Evolutionary conservation across 2,888 invertebrate genomes (phyloP), one percentile per base, ranked within the genome.

Genomic region (Glyphotaelius pellucidus): DNA sequence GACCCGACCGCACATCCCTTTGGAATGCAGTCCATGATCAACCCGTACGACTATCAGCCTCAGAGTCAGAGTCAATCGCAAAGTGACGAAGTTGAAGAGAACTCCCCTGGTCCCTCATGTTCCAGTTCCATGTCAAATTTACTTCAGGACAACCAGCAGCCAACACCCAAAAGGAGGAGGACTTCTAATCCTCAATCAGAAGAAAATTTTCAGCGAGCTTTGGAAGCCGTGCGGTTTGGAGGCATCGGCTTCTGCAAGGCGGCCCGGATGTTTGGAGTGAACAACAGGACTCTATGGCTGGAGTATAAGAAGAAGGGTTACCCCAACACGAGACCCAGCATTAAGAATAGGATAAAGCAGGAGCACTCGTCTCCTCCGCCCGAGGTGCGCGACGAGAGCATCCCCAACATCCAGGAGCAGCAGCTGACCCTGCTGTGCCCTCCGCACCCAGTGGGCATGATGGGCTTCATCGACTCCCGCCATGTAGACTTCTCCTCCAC

Each of bases 181-280:
- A 97, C 97, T 90, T 97, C 97, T 90, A 98, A 98, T 95, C 98
- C 98, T 0, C 98, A 98, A 95, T 97, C 97, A 1, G 98, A 98
- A 94, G 98, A 98, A 94, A 98, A 98, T 94, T 98, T 98, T 95
- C 97, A 98, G 93, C 96, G 97, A 79, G 98, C 98, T 0, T 95
- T 98, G 89, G 98, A 98, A 94, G 98, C 98, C 0, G 98, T 98
- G 0, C 96, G 98, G 93, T 97, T 97, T 94, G 98, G 98, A 35
- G 98, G 98, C 80, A 98, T 98, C 94, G 98, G 98, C 2, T 98
- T 98, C 95, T 98, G 98, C 95, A 98, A 98, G 94, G 98, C 98
- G 14, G 98, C 98, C 0, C 96, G 98, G 90, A 97, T 98, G 95
- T 98, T 98, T 95, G 98, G 98, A 52, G 98, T 98, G 30, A 98